Base-by-base conservation (phyloP, 2,888 invertebrate species). In the Sipha maydis region DNA sequence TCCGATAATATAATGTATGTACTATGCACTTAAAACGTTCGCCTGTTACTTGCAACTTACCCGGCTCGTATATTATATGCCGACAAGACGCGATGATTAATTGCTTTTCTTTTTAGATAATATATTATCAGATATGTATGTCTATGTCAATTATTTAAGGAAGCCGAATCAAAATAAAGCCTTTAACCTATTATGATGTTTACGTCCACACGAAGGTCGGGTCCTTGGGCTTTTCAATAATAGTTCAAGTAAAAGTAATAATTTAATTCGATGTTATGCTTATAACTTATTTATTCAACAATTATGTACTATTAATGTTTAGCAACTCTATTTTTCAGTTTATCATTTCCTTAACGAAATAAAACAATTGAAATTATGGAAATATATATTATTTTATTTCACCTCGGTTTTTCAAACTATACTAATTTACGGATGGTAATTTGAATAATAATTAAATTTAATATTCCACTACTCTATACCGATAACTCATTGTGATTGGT, bases 301-400 rank as follows among this genome's bases (percentile, higher is more conserved):
- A 82, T 82, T 41, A 67, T 67, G 38, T n/a, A 61, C 34, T 67
- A 38, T 67, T 67, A 38, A 38, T 34, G 25, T 38, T 38, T 1
- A 21, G 41, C 28, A 48, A 69, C 25, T 9, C 7, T 41, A 11
- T 28, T 28, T 34, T n/a, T 25, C 25, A n/a, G 28, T 69, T 69
- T 69, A 25, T 80, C n/a, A 67, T 67, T 79, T 79, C 38, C 61
- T 25, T n/a, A 61, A 17, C 21, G 3, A 14, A 56, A 79, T 61
- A 41, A 61, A 82, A 48, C 69, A 82, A 28, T 9, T 21, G 21
- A 38, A n/a, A 28, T n/a, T 41, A 31, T 28, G 82, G 69, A 69
- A 82, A 69, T 48, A 19, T 80, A 25, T 80, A 67, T 38, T 80
- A 38, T 61, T 80, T 73, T 34, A 38, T 73, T 67, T 80, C 61